These are phyloP conservation scores for Echinometra lucunter DNA, from an alignment of 53 echinoderm and acorn worm genomes.

Conservation along the genomic window DNA sequence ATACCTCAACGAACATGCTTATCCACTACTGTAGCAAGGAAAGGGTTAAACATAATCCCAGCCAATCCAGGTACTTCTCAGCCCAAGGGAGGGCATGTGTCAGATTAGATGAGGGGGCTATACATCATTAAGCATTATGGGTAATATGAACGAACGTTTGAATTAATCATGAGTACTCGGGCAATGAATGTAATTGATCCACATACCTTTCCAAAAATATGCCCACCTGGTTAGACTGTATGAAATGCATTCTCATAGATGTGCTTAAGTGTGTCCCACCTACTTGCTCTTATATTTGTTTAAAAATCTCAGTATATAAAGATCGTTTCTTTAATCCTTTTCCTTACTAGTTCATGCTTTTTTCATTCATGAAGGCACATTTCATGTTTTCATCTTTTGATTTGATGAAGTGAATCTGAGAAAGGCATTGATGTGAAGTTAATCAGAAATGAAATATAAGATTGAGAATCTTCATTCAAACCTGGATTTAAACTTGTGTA, in stretches of 20 bases:
- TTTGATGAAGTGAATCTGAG: too few relatives aligned
- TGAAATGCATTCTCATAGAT: neutral
- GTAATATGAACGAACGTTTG: neutral
- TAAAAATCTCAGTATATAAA: too few relatives aligned
- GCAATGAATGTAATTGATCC: conserved; percentile 36
- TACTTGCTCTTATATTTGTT: neutral
- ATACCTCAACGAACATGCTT: too few relatives aligned
- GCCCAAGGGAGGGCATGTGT: neutral
- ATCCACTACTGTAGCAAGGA: neutral
- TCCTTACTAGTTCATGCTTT: too few relatives aligned
- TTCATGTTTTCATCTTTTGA: too few relatives aligned
- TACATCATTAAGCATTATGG: neutral
- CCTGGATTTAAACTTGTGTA: neutral
- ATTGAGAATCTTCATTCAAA: too few relatives aligned
- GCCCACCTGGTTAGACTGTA: neutral
- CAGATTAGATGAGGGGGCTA: conserved; percentile 31
- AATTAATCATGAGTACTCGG: conserved; percentile 30
- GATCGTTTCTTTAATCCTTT: too few relatives aligned
- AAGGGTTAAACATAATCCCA: neutral
- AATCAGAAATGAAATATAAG: too few relatives aligned
- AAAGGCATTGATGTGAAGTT: too few relatives aligned
- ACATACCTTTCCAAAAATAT: neutral
- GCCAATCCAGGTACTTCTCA: conserved; percentile 11
- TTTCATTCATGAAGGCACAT: too few relatives aligned
- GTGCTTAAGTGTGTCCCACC: neutral